Base-by-base conservation (phyloP, 2,888 invertebrate genomes). In the Lasiommata megera region DNA sequence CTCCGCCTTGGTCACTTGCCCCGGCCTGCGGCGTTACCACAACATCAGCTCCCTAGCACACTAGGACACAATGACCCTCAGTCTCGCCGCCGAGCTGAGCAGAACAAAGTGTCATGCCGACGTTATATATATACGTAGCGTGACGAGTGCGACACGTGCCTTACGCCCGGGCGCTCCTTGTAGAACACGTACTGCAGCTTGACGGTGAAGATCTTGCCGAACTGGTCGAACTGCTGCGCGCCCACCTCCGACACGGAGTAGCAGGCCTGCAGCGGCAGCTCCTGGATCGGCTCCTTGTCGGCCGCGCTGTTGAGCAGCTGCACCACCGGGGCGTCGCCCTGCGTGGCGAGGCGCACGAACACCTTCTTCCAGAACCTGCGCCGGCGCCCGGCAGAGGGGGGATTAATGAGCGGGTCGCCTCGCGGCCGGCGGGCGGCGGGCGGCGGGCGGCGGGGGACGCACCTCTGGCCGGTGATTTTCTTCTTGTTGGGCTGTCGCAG, bases 211-310 rank as follows among this genome's bases (percentile, higher is more conserved):
- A 99, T 99, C 91, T 99, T 99, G 29, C 99, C 99, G 81, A 96
- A 99, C 82, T 98, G 97, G 87, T 99, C 99, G 80, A 97, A 99
- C 82, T 99, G 99, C 88, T 99, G 99, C 34, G 98, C 97, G 50
- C 96, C 96, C 47, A 98, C 95, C 62, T 98, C 98, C 3, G 98
- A 98, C 44, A 98, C 95, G 1, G 98, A 98, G 86, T 99, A 99
- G 80, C 97, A 98, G 1, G 98, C 95, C 82, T 98, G 97, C 65
- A 98, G 88, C 0, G 98, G 98, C 67, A 99, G 91, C 88, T 99
- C 99, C 86, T 99, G 98, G 86, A 98, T 97, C 0, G 98, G 96
- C 80, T 98, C 97, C 80, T 96, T 96, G 77, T 98, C 97, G 1
- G 93, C 93, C 54, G 94, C 93, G 67, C 94, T 94, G 80, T 96